These are phyloP conservation scores for Silvanus unidentatus DNA, from an alignment of 2,888 invertebrate species.

Conservation along the genomic window DNA sequence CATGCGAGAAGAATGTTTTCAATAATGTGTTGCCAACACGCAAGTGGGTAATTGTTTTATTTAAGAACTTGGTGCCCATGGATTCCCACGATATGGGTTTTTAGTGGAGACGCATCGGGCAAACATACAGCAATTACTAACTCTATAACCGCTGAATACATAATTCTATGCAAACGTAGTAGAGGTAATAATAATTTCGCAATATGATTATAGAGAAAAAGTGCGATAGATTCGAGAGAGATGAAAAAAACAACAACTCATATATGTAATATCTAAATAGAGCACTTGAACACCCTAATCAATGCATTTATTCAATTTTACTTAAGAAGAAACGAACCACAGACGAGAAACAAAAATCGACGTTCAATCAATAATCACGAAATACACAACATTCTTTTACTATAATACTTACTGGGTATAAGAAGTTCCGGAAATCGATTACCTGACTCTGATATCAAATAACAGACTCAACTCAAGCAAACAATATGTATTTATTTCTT, in stretches of 20 bases:
- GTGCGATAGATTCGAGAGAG: too few relatives aligned
- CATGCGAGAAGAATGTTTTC: slow-evolving; percentile 40
- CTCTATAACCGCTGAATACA: slow-evolving; percentile 37
- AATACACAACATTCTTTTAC: slow-evolving; percentile 19
- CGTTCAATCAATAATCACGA: slow-evolving; percentile 18
- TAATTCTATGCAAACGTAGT: slow-evolving; percentile 31
- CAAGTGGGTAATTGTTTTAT: slow-evolving; percentile 48
- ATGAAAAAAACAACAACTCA: too few relatives aligned
- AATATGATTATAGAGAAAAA: slow-evolving; percentile 24
- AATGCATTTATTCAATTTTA: too few relatives aligned
- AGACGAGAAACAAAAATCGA: slow-evolving; percentile 8
- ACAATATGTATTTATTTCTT: slow-evolving; percentile 23
- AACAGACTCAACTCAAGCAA: slow-evolving; percentile 15
- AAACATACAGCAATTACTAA: slow-evolving; percentile 37
- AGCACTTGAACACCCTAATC: too few relatives aligned
- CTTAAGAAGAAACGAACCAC: not conserved
- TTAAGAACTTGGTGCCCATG: slow-evolving; percentile 40
- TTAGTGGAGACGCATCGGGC: slow-evolving; percentile 32
- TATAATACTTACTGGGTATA: slow-evolving; percentile 12
- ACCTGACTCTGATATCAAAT: slow-evolving; percentile 17
- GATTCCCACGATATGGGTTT: slow-evolving; percentile 43
- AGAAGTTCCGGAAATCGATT: slow-evolving; percentile 26
- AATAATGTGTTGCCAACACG: slow-evolving; percentile 48
- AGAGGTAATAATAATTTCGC: slow-evolving; percentile 27
- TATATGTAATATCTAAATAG: too few relatives aligned